Base-by-base conservation (phyloP, 2,888 invertebrate genomes). In the Morpho deidamia region DNA sequence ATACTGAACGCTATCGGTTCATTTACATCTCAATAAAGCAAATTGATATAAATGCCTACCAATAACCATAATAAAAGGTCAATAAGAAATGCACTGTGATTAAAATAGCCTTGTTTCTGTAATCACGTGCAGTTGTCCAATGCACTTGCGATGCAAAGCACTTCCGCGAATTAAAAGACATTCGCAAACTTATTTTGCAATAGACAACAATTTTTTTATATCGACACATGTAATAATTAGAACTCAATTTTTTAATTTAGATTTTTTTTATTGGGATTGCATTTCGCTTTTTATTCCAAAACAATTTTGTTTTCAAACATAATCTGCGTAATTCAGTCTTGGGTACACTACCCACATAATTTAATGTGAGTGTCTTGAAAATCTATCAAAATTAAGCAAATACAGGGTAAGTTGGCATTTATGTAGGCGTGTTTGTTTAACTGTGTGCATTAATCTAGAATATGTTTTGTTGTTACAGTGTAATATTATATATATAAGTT, bases 61-160 rank as follows among this genome's bases (percentile, higher is more conserved):
- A 53, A 53, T 48, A 47, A 40, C 55, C 44, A 64, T 63, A 67
- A 69, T 66, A 68, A 76, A 75, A 72, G 68, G 72, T 69, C 72
- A 74, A 76, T 72, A 69, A 67, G 60, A 61, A 62, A 65, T 61
- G 62, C 54, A 62, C 61, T 59, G 60, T 65, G 76, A 80, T 81
- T 71, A 76, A 79, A 82, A 80, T 80, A 81, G 75, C 81, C 80
- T 81, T 80, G 75, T 63, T 70, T 71, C 64, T 66, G 68, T 74
- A 71, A 63, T 66, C 65, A 67, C 65, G 61, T 70, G 65, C 72
- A 71, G 74, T 78, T 78, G 79, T 74, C 80, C 78, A 75, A 70
- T 71, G 68, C 62, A 61, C 47, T 58, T 69, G 66, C 60, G 62
- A 69, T 67, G 62, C 58, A 55, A 61, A 64, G 64, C 64, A 41